Evolutionary conservation across 2,888 invertebrate genomes (phyloP).

Genomic region (Spilarctia lutea): DNA sequence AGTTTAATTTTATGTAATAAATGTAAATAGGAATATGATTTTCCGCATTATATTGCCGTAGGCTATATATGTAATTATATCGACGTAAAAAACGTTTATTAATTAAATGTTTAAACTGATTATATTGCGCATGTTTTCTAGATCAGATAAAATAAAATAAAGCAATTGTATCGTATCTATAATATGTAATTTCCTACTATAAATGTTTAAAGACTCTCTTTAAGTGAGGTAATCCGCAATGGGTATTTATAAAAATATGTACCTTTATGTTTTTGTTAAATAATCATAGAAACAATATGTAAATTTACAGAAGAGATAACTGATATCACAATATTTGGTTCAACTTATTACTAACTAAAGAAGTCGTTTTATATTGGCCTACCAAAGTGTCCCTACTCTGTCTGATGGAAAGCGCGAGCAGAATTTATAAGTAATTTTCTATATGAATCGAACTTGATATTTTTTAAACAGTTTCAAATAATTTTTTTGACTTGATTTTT

Average conservation of each 20-base stretch:
- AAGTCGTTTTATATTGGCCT: no score
- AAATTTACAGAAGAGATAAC: not conserved
- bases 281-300: not conserved
- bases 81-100: not conserved
- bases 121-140: not conserved
- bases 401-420: no score
- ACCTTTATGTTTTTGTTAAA: not conserved
- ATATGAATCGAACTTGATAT: not conserved
- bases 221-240: not conserved
- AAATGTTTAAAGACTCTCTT: not conserved
- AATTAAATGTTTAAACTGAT: not conserved
- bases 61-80: not conserved
- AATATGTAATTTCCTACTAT: not conserved
- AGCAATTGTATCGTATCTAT: not conserved
- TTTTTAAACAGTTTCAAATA: not conserved
- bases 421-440: no score
- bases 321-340: not conserved
- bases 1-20: slow-evolving; percentile 28
- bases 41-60: slow-evolving; percentile 5
- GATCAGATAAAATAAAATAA: not conserved
- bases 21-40: slow-evolving; percentile 3
- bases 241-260: not conserved
- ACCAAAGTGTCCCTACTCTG: no score
- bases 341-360: not conserved
- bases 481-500: not conserved